phyloP scores from a whole-genome alignment of 2,113 vertebrate genomes.

The Odontophorus gujanensis region DNA sequence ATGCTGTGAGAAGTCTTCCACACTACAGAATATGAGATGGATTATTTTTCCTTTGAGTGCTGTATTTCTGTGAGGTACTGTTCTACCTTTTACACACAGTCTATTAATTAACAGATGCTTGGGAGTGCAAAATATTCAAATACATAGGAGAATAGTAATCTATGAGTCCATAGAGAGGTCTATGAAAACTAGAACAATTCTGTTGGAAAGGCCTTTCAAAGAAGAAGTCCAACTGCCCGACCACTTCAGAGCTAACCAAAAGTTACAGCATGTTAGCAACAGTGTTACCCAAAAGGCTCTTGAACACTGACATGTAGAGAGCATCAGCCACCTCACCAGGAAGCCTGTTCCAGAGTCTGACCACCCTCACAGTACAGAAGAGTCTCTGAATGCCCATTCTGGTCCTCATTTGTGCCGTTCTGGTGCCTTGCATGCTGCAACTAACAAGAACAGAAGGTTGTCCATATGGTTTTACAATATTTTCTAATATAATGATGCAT shows the following conservation, averaged over 20 bases:
- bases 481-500: neutral
- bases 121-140: neutral
- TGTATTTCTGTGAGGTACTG: neutral
- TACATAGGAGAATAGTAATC: neutral
- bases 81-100: neutral
- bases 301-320: too few relatives aligned
- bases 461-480: neutral
- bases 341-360: neutral
- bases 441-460: neutral
- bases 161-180: neutral
- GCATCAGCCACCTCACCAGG: neutral
- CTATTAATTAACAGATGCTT: neutral
- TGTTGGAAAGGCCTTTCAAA: neutral
- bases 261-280: neutral
- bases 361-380: neutral
- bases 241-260: neutral
- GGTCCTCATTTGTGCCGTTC: neutral
- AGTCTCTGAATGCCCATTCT: neutral
- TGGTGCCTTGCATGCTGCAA: too few relatives aligned
- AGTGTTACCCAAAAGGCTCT: neutral
- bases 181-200: neutral
- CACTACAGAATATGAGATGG: neutral
- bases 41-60: neutral
- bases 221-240: neutral
- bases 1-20: neutral